These are phyloP conservation scores for Hyles euphorbiae DNA, from an alignment of 1,140 invertebrate species.

Conservation along the genomic window DNA sequence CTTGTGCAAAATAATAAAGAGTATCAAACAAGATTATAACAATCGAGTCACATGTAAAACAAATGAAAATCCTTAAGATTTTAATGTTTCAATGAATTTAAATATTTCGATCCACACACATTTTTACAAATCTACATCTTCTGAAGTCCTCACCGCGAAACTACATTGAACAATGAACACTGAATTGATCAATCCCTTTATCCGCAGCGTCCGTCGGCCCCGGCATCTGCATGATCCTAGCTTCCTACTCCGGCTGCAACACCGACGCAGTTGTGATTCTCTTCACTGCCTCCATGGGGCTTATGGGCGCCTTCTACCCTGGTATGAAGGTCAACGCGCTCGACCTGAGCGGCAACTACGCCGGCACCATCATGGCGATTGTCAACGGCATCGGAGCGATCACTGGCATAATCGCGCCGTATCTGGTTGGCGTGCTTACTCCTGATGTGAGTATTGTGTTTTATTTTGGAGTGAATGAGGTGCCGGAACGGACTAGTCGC, in stretches of 20 bases:
- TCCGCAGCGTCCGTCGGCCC: conserved; percentile 75
- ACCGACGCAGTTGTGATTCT: conserved; percentile 78
- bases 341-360: conserved; percentile 86
- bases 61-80: too few relatives aligned
- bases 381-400: conserved; percentile 86
- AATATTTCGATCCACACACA: too few relatives aligned
- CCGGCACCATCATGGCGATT: conserved; percentile 87
- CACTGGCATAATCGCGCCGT: conserved; percentile 84
- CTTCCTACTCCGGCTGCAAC: conserved; percentile 79
- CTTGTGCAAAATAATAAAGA: too few relatives aligned
- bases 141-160: too few relatives aligned
- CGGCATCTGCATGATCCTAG: conserved; percentile 76
- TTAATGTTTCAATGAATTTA: too few relatives aligned
- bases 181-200: too few relatives aligned
- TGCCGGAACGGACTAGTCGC: too few relatives aligned
- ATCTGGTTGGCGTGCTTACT: conserved; percentile 85
- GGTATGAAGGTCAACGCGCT: conserved; percentile 85
- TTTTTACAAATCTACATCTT: too few relatives aligned
- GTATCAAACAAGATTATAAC: too few relatives aligned
- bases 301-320: conserved; percentile 83
- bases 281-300: conserved; percentile 81
- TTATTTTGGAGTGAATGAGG: not conserved
- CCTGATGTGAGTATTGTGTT: conserved; percentile 78
- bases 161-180: too few relatives aligned
- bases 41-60: too few relatives aligned